Conservation (phyloP, 2,113 vertebrate genomes). For the Scytalopus superciliaris region DNA sequence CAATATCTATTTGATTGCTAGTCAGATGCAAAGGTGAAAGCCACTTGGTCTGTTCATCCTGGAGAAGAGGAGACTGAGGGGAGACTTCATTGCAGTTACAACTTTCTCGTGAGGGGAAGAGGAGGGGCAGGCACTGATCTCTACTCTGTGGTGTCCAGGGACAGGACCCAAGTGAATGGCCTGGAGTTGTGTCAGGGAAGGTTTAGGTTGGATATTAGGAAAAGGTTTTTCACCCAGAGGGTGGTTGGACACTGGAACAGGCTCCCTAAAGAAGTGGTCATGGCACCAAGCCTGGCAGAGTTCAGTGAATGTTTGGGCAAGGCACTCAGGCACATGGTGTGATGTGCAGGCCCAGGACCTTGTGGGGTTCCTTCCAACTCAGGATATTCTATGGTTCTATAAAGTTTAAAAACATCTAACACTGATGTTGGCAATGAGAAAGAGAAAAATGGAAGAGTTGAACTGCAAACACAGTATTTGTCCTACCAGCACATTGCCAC, state of each 20-base stretch:
- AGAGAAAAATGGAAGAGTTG: not conserved
- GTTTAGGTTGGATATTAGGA: not conserved
- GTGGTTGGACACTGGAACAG: rapidly evolving
- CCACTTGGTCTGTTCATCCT: not conserved
- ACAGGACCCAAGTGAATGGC: not conserved
- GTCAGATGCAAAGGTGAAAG: not conserved
- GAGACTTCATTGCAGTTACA: not conserved
- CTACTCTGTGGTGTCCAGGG: not conserved
- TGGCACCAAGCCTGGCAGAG: not conserved
- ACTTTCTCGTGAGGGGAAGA: rapidly evolving
- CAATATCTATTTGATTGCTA: not conserved
- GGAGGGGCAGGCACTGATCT: not conserved
- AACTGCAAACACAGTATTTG: not conserved
- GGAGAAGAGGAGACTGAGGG: not conserved
- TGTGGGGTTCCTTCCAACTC: not conserved
- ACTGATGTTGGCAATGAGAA: not conserved
- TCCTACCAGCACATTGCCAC: not conserved
- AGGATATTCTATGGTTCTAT: not conserved
- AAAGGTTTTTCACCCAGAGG: not conserved
- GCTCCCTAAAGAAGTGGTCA: not conserved
- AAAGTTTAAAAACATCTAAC: not conserved
- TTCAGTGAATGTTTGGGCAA: rapidly evolving
- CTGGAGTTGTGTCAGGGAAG: rapidly evolving
- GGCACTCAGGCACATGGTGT: too few relatives aligned
- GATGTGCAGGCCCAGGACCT: not conserved